Evolutionary conservation across 2,888 invertebrate genomes (phyloP).

Genomic region (Laspeyria flexula): DNA sequence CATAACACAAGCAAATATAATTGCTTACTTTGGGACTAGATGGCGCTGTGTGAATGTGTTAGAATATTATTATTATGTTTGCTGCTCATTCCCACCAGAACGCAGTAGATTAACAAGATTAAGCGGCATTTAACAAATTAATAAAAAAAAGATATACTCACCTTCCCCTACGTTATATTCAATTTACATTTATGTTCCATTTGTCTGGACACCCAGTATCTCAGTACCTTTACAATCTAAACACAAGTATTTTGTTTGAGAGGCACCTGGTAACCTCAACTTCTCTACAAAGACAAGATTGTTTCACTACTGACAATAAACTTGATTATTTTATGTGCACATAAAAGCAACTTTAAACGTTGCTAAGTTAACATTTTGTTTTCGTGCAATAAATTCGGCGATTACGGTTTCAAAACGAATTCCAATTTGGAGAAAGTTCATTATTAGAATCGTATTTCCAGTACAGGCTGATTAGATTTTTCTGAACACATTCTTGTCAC

Average conservation of each 20-base stretch:
- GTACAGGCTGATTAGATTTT: not conserved
- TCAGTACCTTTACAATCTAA: not conserved
- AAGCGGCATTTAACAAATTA: no score
- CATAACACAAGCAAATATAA: no score
- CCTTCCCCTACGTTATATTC: no score
- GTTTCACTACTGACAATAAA: constrained; percentile 65
- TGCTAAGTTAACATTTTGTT: constrained; percentile 59
- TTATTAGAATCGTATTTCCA: constrained; percentile 6
- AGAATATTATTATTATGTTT: no score
- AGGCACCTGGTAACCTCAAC: constrained; percentile 3
- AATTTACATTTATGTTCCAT: not conserved
- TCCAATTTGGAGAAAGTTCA: constrained; percentile 8
- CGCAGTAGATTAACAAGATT: no score
- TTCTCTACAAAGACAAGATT: constrained; percentile 34
- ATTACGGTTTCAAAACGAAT: constrained; percentile 15
- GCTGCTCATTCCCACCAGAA: no score
- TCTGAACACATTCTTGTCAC: no score
- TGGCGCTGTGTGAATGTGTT: no score
- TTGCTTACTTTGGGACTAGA: no score
- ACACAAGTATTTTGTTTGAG: constrained; percentile 10
- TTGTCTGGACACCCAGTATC: not conserved
- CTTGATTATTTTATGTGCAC: constrained; percentile 64
- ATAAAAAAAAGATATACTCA: no score
- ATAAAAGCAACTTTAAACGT: constrained; percentile 52
- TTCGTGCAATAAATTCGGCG: constrained; percentile 49